Conservation (phyloP, 1,140 invertebrate genomes). For the Scaptomyza graminum region DNA sequence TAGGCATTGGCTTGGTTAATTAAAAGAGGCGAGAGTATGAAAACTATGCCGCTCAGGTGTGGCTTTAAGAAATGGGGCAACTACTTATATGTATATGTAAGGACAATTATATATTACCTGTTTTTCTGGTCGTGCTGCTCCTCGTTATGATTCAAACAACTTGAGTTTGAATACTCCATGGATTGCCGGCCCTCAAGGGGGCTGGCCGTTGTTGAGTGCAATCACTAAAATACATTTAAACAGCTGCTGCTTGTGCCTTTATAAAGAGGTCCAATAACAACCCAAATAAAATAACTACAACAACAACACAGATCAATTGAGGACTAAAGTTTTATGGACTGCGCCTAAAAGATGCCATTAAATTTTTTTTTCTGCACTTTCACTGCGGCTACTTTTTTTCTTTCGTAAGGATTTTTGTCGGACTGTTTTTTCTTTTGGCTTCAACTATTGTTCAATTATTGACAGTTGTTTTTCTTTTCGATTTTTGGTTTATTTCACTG, state of each 20-base stretch:
- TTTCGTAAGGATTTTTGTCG: neutral
- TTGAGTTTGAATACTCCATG: slow-evolving; percentile 83
- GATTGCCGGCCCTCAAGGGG: slow-evolving; percentile 83
- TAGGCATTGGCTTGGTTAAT: slow-evolving; percentile 73
- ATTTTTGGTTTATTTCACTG: slow-evolving; percentile 16
- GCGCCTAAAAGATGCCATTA: slow-evolving; percentile 77
- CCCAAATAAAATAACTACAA: slow-evolving; percentile 25
- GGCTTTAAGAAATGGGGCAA: slow-evolving; percentile 68
- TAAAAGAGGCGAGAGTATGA: slow-evolving; percentile 51
- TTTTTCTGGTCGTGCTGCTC: slow-evolving; percentile 49
- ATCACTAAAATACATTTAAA: slow-evolving; percentile 83
- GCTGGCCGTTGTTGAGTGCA: slow-evolving; percentile 74
- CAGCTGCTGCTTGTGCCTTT: slow-evolving; percentile 62
- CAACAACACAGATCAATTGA: slow-evolving; percentile 18
- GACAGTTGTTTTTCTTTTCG: neutral
- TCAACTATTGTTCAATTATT: neutral
- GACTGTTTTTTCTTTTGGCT: slow-evolving; percentile 12
- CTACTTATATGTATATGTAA: slow-evolving; percentile 18
- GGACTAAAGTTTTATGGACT: slow-evolving; percentile 51
- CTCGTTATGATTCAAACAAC: slow-evolving; percentile 73
- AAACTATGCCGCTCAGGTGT: slow-evolving; percentile 62
- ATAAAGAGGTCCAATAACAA: slow-evolving; percentile 28
- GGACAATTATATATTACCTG: slow-evolving; percentile 61
- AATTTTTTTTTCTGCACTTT: slow-evolving; percentile 58
- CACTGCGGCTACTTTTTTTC: slow-evolving; percentile 38